Base-by-base conservation (phyloP, 2,888 invertebrate genomes). In the Leucoptera coffeella region DNA sequence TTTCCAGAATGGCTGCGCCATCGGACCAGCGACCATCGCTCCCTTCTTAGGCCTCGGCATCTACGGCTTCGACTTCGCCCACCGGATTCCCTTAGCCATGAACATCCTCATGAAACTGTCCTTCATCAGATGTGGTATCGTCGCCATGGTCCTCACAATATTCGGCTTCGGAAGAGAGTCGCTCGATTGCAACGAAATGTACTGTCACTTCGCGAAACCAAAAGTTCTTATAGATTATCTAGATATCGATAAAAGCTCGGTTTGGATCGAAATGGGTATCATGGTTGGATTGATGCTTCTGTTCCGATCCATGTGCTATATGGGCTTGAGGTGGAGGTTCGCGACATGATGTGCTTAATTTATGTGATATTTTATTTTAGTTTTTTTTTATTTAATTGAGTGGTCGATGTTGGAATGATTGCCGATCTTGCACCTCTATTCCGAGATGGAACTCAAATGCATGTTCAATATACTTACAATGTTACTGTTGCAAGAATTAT, bases 1-100 rank as follows among this genome's bases (percentile, higher is more conserved):
- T 32, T 64, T 59, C 6, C 60, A 82, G 82, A 82, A 82, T 35
- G 82, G 82, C 13, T 76, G 78, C 32, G 80, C 79, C 4, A 75
- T 82, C 23, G 82, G 80, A 1, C 81, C 82, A 2, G 51, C 78
- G 28, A 51, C 75, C 1, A 75, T 81, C 22, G 81, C 81, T 1
- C 80, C 80, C 0, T 76, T 80, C 38, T 73, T 81, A 29, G 81
- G 82, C 2, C 49, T 82, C 10, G 81, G 78, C 0, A 75, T 80
- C 32, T 82, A 81, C 47, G 82, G 82, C 0, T 81, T 82, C 35
- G 82, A 82, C 47, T 82, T 81, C 52, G 80, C 82, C 0, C 65
- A 73, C 22, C 58, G 74, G 34, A 79, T 82, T 29, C 74, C 80
- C 0, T 48, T 67, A 4, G 37, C 72, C 12, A 77, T 81, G 76